Base-by-base conservation (phyloP, 2,113 vertebrate genomes). In the Lepus timidus region DNA sequence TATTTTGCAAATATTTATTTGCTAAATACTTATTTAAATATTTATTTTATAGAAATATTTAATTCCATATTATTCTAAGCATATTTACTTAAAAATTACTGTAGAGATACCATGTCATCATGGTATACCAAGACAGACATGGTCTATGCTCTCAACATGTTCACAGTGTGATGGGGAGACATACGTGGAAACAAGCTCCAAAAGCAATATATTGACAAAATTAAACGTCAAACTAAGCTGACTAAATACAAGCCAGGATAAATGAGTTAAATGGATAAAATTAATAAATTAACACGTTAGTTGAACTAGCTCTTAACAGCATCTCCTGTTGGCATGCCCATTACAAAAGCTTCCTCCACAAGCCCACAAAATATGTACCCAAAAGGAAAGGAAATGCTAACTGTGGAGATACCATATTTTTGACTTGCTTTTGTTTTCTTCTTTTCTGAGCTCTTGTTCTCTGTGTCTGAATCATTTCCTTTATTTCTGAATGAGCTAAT, bases 401-500 rank as follows among this genome's bases (percentile, higher is more conserved):
- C 39, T 85, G 84, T 9, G 8, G 33, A 76, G 36, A 36, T 39
- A 10, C 61, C 68, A 4, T 87, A 19, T 36, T 36, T 85, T 86
- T n/a, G 33, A 22, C 49, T 94, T 19, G 1, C 27, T 76, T 75
- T 68, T 67, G 31, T 91, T 36, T 19, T 87, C 58, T 78, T 80
- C 44, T 31, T 29, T 70, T 58, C 22, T 81, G 55, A 71, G 29
- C 14, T 82, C 33, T 82, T 61, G 1, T 75, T 93, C 74, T 82
- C 61, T 86, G 23, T 44, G 55, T 51, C 49, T 86, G 23, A 74
- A 67, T 91, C 68, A 64, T 36, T 31, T 9, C 44, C 44, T 90
- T 79, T 67, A 36, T 78, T 84, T 89, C 65, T 31, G 67, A 91
- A 88, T 79, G 64, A 88, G n/a, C 87, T 79, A 31, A 65, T 51